Evolutionary conservation across 2,888 invertebrate species (phyloP).

Genomic region (Caenorhabditis panamensis): DNA sequence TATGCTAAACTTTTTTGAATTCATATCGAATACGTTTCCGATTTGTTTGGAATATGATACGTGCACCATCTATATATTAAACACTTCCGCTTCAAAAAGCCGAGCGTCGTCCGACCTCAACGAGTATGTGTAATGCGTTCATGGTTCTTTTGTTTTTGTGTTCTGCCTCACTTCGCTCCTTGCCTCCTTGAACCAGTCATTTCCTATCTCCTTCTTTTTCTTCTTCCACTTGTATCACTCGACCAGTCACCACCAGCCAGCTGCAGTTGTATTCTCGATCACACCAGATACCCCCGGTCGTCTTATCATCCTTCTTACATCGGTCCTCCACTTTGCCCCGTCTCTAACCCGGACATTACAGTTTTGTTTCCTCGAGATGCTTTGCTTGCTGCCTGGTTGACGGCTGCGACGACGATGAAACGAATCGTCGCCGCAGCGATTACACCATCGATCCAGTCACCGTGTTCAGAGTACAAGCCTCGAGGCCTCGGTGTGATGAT

Average conservation of each 20-base stretch:
- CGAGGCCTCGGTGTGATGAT: neutral
- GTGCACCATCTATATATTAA: too few relatives aligned
- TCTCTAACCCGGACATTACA: conserved; percentile 32
- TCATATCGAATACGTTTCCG: too few relatives aligned
- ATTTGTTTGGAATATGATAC: too few relatives aligned
- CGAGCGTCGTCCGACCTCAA: neutral
- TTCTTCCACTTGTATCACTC: neutral
- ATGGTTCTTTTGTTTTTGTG: neutral
- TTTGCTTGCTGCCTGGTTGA: neutral
- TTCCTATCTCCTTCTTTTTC: neutral
- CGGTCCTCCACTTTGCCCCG: neutral
- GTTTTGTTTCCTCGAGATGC: conserved; percentile 13
- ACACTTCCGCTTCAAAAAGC: neutral
- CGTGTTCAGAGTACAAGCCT: conserved; percentile 10
- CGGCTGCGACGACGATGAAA: neutral
- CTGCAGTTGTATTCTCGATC: neutral
- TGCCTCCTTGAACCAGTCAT: neutral
- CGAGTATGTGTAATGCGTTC: neutral
- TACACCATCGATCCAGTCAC: conserved; percentile 14
- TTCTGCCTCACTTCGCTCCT: neutral
- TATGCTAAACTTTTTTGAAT: neutral
- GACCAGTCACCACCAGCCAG: neutral
- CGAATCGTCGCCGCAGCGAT: conserved; percentile 7
- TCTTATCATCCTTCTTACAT: conserved; percentile 22
- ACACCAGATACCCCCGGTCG: neutral